Percentiles rank a stretch among this genome's conserved stretches.
Conservation (phyloP, 2,113 vertebrate genomes). For the Cebidichthys violaceus region DNA sequence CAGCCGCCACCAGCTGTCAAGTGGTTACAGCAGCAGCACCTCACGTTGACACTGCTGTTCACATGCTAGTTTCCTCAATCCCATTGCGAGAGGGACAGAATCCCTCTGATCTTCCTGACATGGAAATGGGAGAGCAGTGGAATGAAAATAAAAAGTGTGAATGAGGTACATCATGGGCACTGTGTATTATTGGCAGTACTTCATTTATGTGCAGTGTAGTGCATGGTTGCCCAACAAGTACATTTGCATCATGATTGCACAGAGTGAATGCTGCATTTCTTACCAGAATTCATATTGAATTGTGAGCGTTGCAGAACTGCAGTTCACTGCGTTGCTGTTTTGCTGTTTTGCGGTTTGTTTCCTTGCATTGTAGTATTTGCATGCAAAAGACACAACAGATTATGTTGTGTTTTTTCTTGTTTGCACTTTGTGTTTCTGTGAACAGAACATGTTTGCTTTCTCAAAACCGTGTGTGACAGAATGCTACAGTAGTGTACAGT, state of each 20-base stretch:
- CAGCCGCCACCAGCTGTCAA: neutral
- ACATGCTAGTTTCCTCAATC: neutral
- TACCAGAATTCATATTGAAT: neutral
- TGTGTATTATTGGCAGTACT: constrained; percentile 4
- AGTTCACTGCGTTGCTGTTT: neutral
- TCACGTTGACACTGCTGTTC: constrained; percentile 2
- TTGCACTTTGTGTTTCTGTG: constrained; percentile 3
- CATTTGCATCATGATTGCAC: constrained; percentile 24
- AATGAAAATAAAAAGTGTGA: constrained; percentile 32
- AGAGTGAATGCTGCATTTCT: constrained; percentile 7
- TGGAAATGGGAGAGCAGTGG: constrained; percentile 19
- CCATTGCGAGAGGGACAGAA: neutral
- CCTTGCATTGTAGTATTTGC: neutral
- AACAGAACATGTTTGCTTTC: neutral
- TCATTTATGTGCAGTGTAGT: constrained; percentile 11
- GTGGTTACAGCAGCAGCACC: constrained; percentile 6
- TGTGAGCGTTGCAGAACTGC: constrained; percentile 1
- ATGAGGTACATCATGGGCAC: constrained; percentile 27
- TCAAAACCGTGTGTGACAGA: neutral
- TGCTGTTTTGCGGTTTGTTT: neutral
- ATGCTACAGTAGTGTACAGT: neutral
- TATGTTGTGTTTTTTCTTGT: neutral
- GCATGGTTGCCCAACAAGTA: constrained; percentile 9
- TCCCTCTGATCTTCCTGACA: constrained; percentile 16
- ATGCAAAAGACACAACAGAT: constrained; percentile 2